Conservation (phyloP, 2,113 vertebrate genomes). For the Rallus limicola region DNA sequence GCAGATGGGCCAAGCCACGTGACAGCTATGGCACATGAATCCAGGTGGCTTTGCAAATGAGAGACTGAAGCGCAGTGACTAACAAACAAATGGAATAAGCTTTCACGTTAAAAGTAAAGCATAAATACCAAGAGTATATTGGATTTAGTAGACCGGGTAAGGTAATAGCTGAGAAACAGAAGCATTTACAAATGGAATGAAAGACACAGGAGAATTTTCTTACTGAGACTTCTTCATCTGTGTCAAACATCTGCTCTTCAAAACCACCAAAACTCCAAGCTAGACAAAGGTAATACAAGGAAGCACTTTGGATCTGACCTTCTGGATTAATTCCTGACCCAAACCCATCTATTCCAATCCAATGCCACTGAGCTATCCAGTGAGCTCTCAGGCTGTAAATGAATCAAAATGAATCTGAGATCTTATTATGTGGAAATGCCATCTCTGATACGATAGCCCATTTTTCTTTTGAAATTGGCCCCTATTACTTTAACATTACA, state of each 20-base stretch:
- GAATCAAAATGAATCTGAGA: slow-evolving; percentile 52
- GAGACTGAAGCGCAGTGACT: not conserved
- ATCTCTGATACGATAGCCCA: slow-evolving; percentile 21
- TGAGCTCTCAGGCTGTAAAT: slow-evolving; percentile 43
- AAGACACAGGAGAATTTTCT: not conserved
- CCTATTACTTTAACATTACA: slow-evolving; percentile 29
- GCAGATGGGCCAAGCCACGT: not conserved
- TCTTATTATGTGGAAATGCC: slow-evolving; percentile 46
- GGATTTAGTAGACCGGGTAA: not conserved
- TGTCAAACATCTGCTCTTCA: not conserved
- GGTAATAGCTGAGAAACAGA: not conserved
- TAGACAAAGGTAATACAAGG: not conserved
- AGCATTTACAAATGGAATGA: not conserved
- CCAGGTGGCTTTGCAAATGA: slow-evolving; percentile 10
- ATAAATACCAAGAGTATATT: not conserved
- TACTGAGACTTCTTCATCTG: not conserved
- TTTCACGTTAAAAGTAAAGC: not conserved
- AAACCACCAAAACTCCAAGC: not conserved
- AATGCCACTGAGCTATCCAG: not conserved
- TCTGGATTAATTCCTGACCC: slow-evolving; percentile 47
- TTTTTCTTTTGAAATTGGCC: slow-evolving; percentile 57
- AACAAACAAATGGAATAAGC: not conserved
- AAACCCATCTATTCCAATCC: slow-evolving; percentile 34
- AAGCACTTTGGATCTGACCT: slow-evolving; percentile 19
- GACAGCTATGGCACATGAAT: not conserved